These are phyloP conservation scores for Himalopsyche kuldschensis DNA, from an alignment of 2,888 invertebrate genomes.

Conservation along the genomic window DNA sequence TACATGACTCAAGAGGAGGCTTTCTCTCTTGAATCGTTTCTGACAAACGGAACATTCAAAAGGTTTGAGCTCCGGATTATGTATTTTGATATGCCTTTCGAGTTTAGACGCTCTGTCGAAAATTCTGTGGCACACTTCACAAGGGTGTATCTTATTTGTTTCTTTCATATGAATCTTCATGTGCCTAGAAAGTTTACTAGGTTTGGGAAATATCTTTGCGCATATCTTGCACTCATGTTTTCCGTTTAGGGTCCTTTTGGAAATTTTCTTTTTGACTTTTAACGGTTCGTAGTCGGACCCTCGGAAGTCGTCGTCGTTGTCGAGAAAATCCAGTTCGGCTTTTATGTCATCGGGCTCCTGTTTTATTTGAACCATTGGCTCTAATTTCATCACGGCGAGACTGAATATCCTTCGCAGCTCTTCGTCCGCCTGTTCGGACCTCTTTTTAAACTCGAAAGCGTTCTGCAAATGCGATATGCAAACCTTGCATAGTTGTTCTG, in stretches of 20 bases:
- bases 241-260: slow-evolving; percentile 6
- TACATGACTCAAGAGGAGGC: slow-evolving; percentile 29
- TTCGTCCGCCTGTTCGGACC: slow-evolving; percentile 28
- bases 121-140: slow-evolving; percentile 32
- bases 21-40: slow-evolving; percentile 34
- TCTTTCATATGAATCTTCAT: slow-evolving; percentile 27
- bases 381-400: slow-evolving; percentile 9
- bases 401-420: slow-evolving; percentile 23
- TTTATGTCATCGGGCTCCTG: slow-evolving; percentile 37
- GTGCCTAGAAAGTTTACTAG: slow-evolving; percentile 31
- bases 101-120: slow-evolving; percentile 38
- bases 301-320: slow-evolving; percentile 33
- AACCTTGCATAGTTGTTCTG: slow-evolving; percentile 32
- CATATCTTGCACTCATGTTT: slow-evolving; percentile 31
- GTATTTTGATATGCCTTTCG: slow-evolving; percentile 34
- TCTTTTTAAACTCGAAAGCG: slow-evolving; percentile 33
- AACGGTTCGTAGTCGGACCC: slow-evolving; percentile 36
- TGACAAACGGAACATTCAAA: slow-evolving; percentile 30
- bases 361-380: slow-evolving; percentile 26
- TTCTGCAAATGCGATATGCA: slow-evolving; percentile 26
- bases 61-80: slow-evolving; percentile 35
- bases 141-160: slow-evolving; percentile 29
- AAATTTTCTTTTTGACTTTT: slow-evolving; percentile 34
- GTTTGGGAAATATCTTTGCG: slow-evolving; percentile 31
- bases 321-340: slow-evolving; percentile 26